Base-by-base conservation (phyloP, 30 jellyfish, hydroid and myxozoan species). In the Rhopilema esculentum region DNA sequence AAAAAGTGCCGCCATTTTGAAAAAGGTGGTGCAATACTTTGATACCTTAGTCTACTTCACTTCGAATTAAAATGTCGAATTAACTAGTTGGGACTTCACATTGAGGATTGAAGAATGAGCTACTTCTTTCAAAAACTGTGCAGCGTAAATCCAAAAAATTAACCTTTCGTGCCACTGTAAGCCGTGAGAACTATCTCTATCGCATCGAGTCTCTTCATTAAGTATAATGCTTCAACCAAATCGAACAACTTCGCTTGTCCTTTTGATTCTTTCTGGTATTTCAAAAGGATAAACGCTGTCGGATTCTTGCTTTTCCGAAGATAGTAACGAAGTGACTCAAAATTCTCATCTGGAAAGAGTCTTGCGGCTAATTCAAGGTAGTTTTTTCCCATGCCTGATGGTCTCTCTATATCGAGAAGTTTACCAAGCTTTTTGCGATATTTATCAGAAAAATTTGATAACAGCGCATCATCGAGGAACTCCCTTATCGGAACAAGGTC, bases 161-260 rank as follows among this genome's bases (percentile, higher is more conserved):
- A 20, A 31, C 19, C 27, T 32, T 20, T 20, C 29, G 66, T 22
- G 66, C 89, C 89, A 27, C 66, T 29, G 50, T 40, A 57, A 57
- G 69, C 89, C 17, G 40, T 17, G 31, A 85, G 66, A 4, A 85
- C 28, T 1, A 12, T 48, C 25, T 74, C 32, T 2, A 85, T 69
- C 1, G 68, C 88, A 68, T 85, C 94, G 6, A 85, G 52, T 49
- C 94, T 40, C 26, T 26, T 52, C 94, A 85, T 85, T 19, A 30
- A 25, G 16, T 8, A 61, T 0, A 67, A 21, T 18, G 63, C 71
- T 24, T 85, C 94, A 16, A 64, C 79, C 79, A 85, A 53, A 16
- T 32, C 52, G 31, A 73, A 32, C 4, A 85, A 21, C 17, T 81
- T 85, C 1, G 94, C 94, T 65, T 74, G 88, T 19, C 30, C 66